Evolutionary conservation across 2,113 vertebrate genomes (phyloP), one percentile per base, ranked within the genome.

Genomic region (Phainopepla nitens): DNA sequence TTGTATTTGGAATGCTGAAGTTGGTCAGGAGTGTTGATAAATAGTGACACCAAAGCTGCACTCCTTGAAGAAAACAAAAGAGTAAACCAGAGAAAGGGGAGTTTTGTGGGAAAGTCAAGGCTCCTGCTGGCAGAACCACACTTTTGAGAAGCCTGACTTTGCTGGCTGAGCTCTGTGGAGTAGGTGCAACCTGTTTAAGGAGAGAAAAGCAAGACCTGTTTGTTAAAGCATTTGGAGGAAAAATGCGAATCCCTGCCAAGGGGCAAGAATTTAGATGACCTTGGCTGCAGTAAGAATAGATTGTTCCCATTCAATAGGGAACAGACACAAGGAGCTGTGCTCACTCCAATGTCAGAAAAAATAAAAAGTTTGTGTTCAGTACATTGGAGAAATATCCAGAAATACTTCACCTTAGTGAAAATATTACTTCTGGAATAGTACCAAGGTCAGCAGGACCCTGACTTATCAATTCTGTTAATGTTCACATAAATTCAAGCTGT

Each of bases 401-500:
- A 97, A 97, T 95, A 96, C 90, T 87, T 93, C 93, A 96, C 82
- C 87, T 94, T 73, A 94, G 82, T 96, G 94, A 96, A 97, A 97
- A 97, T 97, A 97, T 97, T 97, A 94, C 94, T 93, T 91, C 96
- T 98, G 96, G 97, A 96, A 71, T 70, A 65, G 78, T 96, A 97
- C 97, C 97, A 97, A 98, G 95, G 96, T 96, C 96, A 98, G 87
- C 93, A 95, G 96, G 97, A 96, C 91, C 91, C 88, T 95, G 90
- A 96, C 93, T 97, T 97, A 97, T 98, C 97, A 97, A 96, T 97
- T 93, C 94, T 95, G 91, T 92, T 96, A 94, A 96, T 85, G 93
- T 93, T 96, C 94, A 83, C 85, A 92, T 96, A 92, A 97, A 96
- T 96, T 96, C 80, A 94, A 90, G 76, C 92, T 96, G 94, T 96